These are phyloP conservation scores for Drosophila suboccidentalis DNA, from an alignment of 2,888 invertebrate species.

Conservation along the genomic window DNA sequence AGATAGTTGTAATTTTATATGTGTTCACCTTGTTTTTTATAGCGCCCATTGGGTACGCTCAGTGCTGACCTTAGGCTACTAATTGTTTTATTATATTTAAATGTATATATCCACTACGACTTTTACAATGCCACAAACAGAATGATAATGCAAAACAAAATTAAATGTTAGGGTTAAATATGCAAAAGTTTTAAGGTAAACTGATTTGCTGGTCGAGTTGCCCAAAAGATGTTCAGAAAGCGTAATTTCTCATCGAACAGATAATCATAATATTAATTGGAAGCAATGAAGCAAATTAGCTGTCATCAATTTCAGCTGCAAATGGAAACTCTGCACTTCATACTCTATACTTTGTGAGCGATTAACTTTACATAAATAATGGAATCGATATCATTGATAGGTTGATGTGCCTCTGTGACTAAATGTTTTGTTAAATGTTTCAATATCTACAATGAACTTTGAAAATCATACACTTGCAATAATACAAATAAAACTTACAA, in stretches of 20 bases:
- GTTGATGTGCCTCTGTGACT: background rate
- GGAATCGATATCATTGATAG: background rate
- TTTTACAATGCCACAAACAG: background rate
- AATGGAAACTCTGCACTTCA: slow-evolving; percentile 12
- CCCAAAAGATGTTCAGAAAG: background rate
- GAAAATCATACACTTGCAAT: no score
- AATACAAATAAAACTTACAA: background rate
- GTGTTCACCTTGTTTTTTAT: slow-evolving; percentile 35
- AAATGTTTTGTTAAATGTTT: no score
- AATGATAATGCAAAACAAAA: slow-evolving; percentile 1
- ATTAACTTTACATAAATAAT: slow-evolving; percentile 16
- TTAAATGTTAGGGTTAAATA: slow-evolving; percentile 10
- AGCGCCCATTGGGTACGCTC: slow-evolving; percentile 17
- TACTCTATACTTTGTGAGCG: background rate
- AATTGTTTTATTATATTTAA: slow-evolving; percentile 30
- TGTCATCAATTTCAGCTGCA: background rate
- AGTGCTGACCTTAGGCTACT: slow-evolving; percentile 36
- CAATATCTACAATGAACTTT: no score
- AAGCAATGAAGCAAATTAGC: slow-evolving; percentile 13
- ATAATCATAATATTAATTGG: slow-evolving; percentile 11
- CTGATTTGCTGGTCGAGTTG: slow-evolving; percentile 5
- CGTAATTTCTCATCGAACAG: slow-evolving; percentile 5
- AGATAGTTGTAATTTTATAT: slow-evolving; percentile 13
- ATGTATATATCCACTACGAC: slow-evolving; percentile 19
- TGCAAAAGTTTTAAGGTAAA: background rate